A percentile compares a stretch with the other conserved stretches of the same genome.
Evolutionary conservation across 2,113 vertebrate genomes (phyloP).

Genomic region (Bubo scandiacus): DNA sequence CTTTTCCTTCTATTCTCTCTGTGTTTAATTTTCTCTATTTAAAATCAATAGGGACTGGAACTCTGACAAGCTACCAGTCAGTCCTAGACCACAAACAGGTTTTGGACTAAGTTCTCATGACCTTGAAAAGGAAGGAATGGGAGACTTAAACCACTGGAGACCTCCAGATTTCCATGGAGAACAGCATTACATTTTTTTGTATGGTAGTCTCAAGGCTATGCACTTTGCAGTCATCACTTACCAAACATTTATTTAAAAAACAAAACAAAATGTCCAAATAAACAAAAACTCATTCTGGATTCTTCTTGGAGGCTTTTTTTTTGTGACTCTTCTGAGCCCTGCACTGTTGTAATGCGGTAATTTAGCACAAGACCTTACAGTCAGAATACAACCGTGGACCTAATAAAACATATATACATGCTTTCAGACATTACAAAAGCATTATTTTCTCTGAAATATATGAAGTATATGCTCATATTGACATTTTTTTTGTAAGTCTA

Average conservation of each 20-base stretch:
- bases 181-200: background rate
- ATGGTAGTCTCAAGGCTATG: background rate
- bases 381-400: background rate
- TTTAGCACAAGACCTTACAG: background rate
- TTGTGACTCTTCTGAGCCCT: background rate
- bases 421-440: background rate
- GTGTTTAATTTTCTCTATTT: background rate
- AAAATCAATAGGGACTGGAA: background rate
- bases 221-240: background rate
- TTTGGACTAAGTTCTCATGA: background rate
- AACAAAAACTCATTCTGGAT: background rate
- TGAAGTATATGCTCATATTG: background rate
- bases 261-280: background rate
- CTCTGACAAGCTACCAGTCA: background rate
- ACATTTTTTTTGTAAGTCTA: background rate
- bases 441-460: background rate
- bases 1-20: background rate
- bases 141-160: background rate
- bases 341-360: background rate
- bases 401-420: background rate
- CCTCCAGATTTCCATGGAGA: background rate
- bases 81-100: background rate
- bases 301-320: background rate
- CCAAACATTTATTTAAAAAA: background rate
- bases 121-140: background rate